Evolutionary conservation across 2,113 vertebrate species (phyloP), one percentile per base, ranked within the genome.

Genomic region (Oryzias javanicus): DNA sequence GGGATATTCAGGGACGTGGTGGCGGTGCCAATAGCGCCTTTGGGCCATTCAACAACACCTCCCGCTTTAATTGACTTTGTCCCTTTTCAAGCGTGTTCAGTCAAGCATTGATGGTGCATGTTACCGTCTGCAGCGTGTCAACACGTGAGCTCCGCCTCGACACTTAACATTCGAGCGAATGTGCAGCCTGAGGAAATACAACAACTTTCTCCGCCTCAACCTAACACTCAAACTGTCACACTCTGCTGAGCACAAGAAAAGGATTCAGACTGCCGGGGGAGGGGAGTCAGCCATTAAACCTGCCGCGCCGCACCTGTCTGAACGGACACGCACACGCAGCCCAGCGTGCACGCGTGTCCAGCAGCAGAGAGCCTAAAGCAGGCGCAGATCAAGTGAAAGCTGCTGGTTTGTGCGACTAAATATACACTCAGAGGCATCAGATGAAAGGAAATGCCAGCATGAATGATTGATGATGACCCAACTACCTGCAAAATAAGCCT

Each of bases 361-460:
- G 14, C 29, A 35, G 27, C 25, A 24, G 1, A 25, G 25, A 54
- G 54, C 42, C 45, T 6, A 44, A 27, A 24, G 48, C 5, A 12
- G 10, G 6, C 42, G 45, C 24, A 60, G 57, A 47, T 50, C 49
- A 4, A 44, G 41, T 49, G 46, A 49, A 64, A 14, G 44, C 29
- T 15, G 27, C n/a, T 10, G 25, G 24, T 25, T n/a, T 25, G 44
- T 40, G 59, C 4, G 46, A 40, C 53, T 60, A 55, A 49, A 55
- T 45, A 59, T 35, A 66, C 74, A 65, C 64, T 71, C 5, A 57
- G 46, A 22, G 55, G 72, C 69, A 69, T 46, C 20, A 48, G 65
- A 79, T 86, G 72, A 88, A 82, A 80, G 56, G 42, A 79, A 82
- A 87, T 76, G 78, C 72, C 79, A 74, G 19, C 52, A 80, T 87